phyloP scores from a whole-genome alignment of 2,888 invertebrate genomes.

The Bimastos eiseni region DNA sequence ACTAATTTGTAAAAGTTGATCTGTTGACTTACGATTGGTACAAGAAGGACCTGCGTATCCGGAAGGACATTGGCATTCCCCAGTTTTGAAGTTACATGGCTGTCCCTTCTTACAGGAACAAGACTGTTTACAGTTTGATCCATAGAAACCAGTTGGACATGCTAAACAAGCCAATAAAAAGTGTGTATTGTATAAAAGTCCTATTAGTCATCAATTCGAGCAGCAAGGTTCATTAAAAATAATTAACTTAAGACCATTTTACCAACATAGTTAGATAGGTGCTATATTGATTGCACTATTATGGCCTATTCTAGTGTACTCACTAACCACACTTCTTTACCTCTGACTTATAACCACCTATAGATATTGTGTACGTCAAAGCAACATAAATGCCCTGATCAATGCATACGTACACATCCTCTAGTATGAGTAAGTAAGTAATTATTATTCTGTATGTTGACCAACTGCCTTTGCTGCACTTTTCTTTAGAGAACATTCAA shows the following conservation, averaged over 20 bases:
- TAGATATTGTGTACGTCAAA: no score
- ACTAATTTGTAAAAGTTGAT: background rate
- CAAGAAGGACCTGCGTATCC: constrained; percentile 61
- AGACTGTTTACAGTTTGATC: constrained; percentile 53
- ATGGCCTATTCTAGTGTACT: no score
- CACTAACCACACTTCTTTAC: no score
- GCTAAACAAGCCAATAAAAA: constrained; percentile 46
- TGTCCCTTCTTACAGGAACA: constrained; percentile 57
- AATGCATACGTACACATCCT: no score
- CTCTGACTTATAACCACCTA: no score
- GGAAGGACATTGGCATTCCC: constrained; percentile 60
- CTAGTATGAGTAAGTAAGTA: no score
- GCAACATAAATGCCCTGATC: no score
- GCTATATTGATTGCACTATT: background rate
- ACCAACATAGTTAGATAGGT: background rate
- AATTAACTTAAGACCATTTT: background rate
- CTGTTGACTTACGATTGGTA: constrained; percentile 58
- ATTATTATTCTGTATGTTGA: no score
- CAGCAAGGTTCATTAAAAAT: background rate
- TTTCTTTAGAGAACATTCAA: no score
- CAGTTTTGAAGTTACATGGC: constrained; percentile 55
- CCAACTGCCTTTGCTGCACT: no score
- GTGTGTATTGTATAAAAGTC: background rate
- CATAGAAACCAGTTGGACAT: constrained; percentile 59
- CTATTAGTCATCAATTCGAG: background rate